Evolutionary conservation across 2,113 vertebrate genomes (phyloP).

Genomic region (Cinclus cinclus): DNA sequence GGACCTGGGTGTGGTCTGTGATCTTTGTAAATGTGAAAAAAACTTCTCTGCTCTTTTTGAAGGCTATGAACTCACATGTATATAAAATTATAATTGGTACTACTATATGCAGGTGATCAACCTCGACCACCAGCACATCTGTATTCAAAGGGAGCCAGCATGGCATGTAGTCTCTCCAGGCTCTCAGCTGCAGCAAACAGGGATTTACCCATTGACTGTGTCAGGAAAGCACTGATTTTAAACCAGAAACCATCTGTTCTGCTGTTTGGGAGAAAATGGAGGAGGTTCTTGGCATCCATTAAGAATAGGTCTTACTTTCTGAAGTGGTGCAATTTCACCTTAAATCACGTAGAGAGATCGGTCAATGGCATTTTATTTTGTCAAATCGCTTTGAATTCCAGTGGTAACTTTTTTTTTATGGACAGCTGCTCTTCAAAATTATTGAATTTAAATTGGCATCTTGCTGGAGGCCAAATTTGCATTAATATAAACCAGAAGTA

Average conservation of each 20-base stretch:
- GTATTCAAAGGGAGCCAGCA: neutral
- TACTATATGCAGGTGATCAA: neutral
- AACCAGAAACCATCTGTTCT: neutral
- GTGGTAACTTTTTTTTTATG: neutral
- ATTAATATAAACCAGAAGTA: neutral
- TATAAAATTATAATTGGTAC: neutral
- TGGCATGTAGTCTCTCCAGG: neutral
- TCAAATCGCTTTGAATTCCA: neutral
- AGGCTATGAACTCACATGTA: neutral
- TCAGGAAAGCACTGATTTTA: neutral
- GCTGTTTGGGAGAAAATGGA: neutral
- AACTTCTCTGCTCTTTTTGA: neutral
- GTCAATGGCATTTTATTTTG: neutral
- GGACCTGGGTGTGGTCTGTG: neutral
- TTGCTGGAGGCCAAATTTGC: neutral
- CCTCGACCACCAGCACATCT: neutral
- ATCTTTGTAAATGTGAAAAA: neutral
- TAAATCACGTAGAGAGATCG: neutral
- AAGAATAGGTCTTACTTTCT: neutral
- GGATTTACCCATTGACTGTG: neutral
- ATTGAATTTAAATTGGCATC: neutral
- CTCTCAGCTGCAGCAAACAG: neutral
- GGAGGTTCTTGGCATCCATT: neutral
- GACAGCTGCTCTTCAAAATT: neutral
- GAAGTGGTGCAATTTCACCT: neutral